These are phyloP conservation scores for Xylota sylvarum DNA, from an alignment of 2,888 invertebrate species.

Conservation along the genomic window DNA sequence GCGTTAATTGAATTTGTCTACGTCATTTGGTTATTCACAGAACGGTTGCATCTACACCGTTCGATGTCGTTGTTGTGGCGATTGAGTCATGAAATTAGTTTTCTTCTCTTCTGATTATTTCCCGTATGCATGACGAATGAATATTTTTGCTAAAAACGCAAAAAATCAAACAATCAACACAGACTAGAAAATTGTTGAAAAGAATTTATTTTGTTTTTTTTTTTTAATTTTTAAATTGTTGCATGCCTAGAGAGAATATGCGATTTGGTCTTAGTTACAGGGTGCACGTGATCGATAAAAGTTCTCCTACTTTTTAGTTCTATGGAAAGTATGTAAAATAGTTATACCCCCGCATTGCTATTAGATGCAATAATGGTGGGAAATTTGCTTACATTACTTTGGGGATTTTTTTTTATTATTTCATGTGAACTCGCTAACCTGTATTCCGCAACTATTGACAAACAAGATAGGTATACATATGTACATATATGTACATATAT, in stretches of 20 bases:
- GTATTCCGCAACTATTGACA: background rate
- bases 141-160: background rate
- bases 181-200: background rate
- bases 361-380: background rate
- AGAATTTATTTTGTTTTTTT: background rate
- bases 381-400: background rate
- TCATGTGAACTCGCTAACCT: background rate
- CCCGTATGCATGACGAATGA: background rate
- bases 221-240: background rate
- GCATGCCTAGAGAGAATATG: background rate
- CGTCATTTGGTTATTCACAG: background rate
- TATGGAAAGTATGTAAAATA: background rate
- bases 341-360: background rate
- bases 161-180: background rate
- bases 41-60: conserved; percentile 20
- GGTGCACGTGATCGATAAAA: background rate
- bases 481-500: no score
- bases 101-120: background rate
- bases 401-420: background rate
- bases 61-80: conserved; percentile 20
- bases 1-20: conserved; percentile 26
- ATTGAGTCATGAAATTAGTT: conserved; percentile 16
- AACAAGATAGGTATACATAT: background rate
- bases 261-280: background rate
- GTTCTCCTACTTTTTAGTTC: background rate